These are phyloP conservation scores for Pygocentrus nattereri DNA, from an alignment of 2,797 vertebrate genomes.

Conservation along the genomic window DNA sequence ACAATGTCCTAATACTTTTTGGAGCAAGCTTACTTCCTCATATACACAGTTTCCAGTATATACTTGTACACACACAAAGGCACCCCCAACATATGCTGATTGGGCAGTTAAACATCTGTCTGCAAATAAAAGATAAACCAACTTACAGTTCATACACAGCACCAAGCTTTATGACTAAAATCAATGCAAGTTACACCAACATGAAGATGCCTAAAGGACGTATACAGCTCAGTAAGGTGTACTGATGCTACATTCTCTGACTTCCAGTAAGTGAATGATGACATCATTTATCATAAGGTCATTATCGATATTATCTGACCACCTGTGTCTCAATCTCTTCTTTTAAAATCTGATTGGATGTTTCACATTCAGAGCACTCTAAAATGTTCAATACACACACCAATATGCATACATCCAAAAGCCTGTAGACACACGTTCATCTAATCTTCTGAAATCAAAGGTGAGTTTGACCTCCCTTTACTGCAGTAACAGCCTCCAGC, in stretches of 20 bases:
- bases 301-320: background rate
- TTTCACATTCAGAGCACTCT: background rate
- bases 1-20: too few species aligned
- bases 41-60: too few species aligned
- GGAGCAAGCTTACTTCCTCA: too few species aligned
- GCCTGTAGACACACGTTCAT: too few species aligned
- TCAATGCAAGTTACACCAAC: background rate
- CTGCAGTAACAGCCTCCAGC: background rate
- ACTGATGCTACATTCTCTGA: background rate
- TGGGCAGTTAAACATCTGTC: background rate
- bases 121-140: constrained; percentile 14
- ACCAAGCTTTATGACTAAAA: background rate
- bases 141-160: background rate
- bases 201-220: background rate
- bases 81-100: background rate
- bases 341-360: too few species aligned
- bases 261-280: background rate
- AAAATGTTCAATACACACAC: background rate
- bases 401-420: background rate
- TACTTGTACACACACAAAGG: background rate
- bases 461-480: too few species aligned
- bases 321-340: background rate
- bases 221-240: background rate
- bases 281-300: background rate
- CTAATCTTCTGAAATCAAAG: too few species aligned